Percentiles rank a stretch among this genome's conserved stretches.
These are phyloP conservation scores for Tiphia femorata DNA, from an alignment of 2,888 invertebrate species.

Conservation along the genomic window DNA sequence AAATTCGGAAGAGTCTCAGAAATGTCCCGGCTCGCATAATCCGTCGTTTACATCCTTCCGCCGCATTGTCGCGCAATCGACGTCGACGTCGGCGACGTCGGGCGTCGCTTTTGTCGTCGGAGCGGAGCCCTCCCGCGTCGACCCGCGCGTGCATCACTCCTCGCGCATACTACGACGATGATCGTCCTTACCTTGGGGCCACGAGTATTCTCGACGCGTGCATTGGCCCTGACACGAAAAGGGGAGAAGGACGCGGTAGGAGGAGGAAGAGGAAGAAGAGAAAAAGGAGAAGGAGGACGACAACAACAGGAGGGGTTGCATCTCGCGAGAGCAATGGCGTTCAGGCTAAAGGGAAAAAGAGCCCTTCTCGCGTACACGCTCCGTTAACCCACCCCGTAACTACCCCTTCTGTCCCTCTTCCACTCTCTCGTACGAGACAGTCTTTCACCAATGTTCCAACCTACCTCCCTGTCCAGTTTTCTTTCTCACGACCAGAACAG, in stretches of 20 bases:
- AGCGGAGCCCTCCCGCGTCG: too few relatives aligned
- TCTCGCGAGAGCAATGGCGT: slow-evolving; percentile 44
- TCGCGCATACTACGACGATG: too few relatives aligned
- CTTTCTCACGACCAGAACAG: not conserved
- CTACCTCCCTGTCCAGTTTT: slow-evolving; percentile 11
- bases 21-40: too few relatives aligned
- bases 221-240: slow-evolving; percentile 27
- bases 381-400: slow-evolving; percentile 51
- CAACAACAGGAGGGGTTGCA: slow-evolving; percentile 30
- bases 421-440: slow-evolving; percentile 28
- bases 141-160: too few relatives aligned
- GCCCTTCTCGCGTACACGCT: slow-evolving; percentile 47
- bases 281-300: too few relatives aligned
- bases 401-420: slow-evolving; percentile 27
- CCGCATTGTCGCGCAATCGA: too few relatives aligned
- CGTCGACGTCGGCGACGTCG: too few relatives aligned
- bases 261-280: too few relatives aligned
- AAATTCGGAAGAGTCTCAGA: too few relatives aligned
- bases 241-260: slow-evolving; percentile 27
- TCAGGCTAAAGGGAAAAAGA: slow-evolving; percentile 36
- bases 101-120: too few relatives aligned
- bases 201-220: slow-evolving; percentile 24
- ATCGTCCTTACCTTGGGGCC: too few relatives aligned
- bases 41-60: too few relatives aligned
- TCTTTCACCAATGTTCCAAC: slow-evolving; percentile 42